Conservation (phyloP, 2,113 vertebrate species). For the Mobula birostris region DNA sequence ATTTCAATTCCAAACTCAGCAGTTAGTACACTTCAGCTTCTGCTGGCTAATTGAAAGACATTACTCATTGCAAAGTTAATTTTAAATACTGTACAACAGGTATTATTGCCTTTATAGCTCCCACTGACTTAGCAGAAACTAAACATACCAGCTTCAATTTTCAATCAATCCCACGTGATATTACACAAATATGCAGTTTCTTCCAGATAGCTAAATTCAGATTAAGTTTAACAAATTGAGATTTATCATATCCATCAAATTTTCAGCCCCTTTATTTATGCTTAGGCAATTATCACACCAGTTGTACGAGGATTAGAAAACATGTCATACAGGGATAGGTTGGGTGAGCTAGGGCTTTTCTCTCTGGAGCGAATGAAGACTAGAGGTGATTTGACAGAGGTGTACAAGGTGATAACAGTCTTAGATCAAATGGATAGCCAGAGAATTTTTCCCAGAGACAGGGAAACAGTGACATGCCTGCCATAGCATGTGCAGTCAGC, state of each 20-base stretch:
- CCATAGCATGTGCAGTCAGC: no score
- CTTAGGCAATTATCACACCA: no score
- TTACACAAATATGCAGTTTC: neutral
- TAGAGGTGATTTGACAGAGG: no score
- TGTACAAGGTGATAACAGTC: no score
- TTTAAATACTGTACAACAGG: conserved; percentile 15
- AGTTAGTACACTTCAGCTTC: neutral
- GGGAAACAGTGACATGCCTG: no score
- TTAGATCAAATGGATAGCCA: neutral
- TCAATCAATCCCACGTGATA: neutral
- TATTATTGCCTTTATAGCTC: neutral
- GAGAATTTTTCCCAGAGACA: no score
- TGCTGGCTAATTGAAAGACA: conserved; percentile 19
- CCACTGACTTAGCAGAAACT: neutral
- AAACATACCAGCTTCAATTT: neutral
- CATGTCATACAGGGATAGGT: no score
- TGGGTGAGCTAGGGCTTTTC: no score
- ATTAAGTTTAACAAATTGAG: neutral
- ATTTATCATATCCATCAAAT: no score
- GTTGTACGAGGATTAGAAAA: no score
- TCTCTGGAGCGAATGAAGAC: no score
- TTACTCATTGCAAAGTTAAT: conserved; percentile 8
- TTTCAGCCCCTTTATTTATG: no score
- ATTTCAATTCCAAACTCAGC: neutral
- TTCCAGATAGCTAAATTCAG: conserved; percentile 6